phyloP scores from a whole-genome alignment of 2,888 invertebrate species.

The Alsophila aescularia region DNA sequence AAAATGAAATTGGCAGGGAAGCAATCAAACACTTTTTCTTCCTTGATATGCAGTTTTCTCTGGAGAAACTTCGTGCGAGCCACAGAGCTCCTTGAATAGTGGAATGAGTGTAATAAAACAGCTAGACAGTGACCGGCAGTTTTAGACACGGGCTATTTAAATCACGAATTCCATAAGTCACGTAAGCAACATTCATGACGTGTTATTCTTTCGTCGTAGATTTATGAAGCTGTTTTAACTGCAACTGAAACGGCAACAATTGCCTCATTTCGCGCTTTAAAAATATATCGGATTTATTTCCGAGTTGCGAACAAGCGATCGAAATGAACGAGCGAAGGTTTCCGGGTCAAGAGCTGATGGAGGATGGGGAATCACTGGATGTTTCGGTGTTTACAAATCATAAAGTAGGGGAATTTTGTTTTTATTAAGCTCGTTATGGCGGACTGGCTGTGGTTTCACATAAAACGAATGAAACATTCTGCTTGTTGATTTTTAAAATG shows the following conservation, averaged over 20 bases:
- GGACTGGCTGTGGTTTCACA: conserved; percentile 30
- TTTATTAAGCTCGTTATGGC: conserved; percentile 35
- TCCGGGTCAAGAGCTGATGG: conserved; percentile 59
- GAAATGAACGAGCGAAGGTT: conserved; percentile 54
- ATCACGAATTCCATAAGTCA: conserved; percentile 31
- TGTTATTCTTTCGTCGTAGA: conserved; percentile 32
- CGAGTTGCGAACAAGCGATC: conserved; percentile 41
- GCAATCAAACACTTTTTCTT: too few species aligned
- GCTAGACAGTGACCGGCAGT: background rate
- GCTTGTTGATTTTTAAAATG: conserved; percentile 9
- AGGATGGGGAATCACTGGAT: conserved; percentile 15
- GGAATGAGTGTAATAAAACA: too few species aligned
- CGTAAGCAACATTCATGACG: conserved; percentile 28
- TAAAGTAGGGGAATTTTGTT: conserved; percentile 37
- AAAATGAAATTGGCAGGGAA: too few species aligned
- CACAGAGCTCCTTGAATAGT: too few species aligned
- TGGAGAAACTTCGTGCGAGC: background rate
- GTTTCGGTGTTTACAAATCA: conserved; percentile 41
- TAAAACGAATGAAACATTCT: conserved; percentile 21
- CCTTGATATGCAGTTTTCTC: too few species aligned
- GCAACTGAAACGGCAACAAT: conserved; percentile 43
- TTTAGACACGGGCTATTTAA: conserved; percentile 16
- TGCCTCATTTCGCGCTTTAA: conserved; percentile 45
- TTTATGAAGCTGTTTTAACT: conserved; percentile 31
- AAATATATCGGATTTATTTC: conserved; percentile 57